Evolutionary conservation across 2,888 invertebrate species (phyloP), one percentile per base, ranked within the genome.

Genomic region (Plebejus argus): DNA sequence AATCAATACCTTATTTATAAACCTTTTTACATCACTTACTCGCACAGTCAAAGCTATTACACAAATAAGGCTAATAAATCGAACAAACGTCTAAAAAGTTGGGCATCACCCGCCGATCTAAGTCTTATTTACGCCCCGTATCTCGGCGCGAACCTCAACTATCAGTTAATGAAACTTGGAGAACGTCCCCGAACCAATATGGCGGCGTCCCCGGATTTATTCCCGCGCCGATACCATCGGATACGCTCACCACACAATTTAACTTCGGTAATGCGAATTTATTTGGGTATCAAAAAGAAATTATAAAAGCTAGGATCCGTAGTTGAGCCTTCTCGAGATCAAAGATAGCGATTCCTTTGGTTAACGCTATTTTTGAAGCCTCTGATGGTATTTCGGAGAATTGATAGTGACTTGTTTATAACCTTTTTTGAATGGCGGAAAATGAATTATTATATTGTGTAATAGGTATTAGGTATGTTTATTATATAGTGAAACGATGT

Each of bases 81-180:
- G 15, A 58, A 84, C 83, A 82, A 83, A 83, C 81, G 82, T 83
- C 85, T 82, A 83, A 83, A 82, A 86, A 89, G 81, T 84, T 84
- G 79, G 78, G 79, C 79, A 81, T 79, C 78, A 78, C 81, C 78
- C 79, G 77, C 80, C 82, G 83, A 83, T 84, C 83, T 84, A 84
- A 83, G 80, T 82, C 81, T 80, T 81, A 82, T 81, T 82, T 81
- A 80, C 79, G 81, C 80, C 78, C 76, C 80, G 81, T 80, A 84
- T 84, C 83, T 81, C 76, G 58, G 58, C 82, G 83, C 87, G 85
- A 90, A 91, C 91, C 92, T 87, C 85, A 83, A 82, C 85, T 84
- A 91, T 92, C 92, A 89, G 88, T 92, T 93, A 93, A 93, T 93
- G 93, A 93, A 93, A 92, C 91, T 93, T 90, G 91, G 92, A 91